Base-by-base conservation (phyloP, 2,797 vertebrate species). In the Triplophysa yarkandensis region DNA sequence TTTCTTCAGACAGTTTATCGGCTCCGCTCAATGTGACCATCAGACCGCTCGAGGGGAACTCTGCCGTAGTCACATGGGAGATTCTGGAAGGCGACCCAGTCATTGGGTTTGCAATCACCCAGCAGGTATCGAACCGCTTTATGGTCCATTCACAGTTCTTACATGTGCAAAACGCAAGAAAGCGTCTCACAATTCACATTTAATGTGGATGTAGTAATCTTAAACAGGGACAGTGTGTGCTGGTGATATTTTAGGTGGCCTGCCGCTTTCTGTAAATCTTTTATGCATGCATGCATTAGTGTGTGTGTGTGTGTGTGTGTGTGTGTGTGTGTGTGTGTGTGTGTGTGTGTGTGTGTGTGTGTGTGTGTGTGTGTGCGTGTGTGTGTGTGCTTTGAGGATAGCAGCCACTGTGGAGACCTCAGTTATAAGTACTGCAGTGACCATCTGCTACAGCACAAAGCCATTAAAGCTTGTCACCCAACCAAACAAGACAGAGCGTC, bases 11-110 rank as follows among this genome's bases (percentile, higher is more conserved):
- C 86, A 91, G 94, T 77, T 90, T 96, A 6, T 96, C 95, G 4
- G 95, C 96, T 78, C 96, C 96, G 0, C 94, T 98, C 61, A 98
- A 98, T 74, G 95, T 98, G 91, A 98, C 96, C 8, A 94, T 98
- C 88, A 94, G 90, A 87, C 93, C 95, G 79, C 91, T 98, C 76
- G 94, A 96, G 87, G 95, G 93, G 85, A 96, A 97, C 90, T 96
- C 95, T 0, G 96, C 95, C 0, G 87, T 96, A 79, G 96, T 98
- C 85, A 95, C 95, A 67, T 98, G 96, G 96, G 96, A 98, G 21
- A 96, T 96, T 79, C 88, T 94, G 77, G 96, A 98, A 77, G 96
- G 96, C 1, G 96, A 98, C 81, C 94, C 94, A 9, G 95, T 97
- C 91, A 98, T 98, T 17, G 96, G 96, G 81, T 98, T 98, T 79